Percentiles rank a stretch among this genome's conserved stretches.
phyloP scores from a whole-genome alignment of 2,797 vertebrate species.

The Helostoma temminkii region DNA sequence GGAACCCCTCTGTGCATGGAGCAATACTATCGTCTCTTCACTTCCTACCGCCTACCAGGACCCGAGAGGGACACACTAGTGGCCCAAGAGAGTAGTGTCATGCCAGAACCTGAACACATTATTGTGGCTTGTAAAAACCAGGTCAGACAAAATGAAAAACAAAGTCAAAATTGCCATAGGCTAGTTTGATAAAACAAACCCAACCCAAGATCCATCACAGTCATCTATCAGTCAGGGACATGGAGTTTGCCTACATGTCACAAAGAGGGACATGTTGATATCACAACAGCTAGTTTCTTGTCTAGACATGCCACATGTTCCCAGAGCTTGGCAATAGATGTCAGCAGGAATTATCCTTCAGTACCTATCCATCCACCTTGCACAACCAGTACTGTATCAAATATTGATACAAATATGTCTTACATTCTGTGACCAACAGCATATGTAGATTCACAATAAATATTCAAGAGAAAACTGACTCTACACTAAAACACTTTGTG shows the following conservation, averaged over 20 bases:
- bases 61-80: conserved; percentile 90
- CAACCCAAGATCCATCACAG: not conserved
- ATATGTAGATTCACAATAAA: not conserved
- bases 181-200: not conserved
- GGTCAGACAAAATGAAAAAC: conserved; percentile 80
- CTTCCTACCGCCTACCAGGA: conserved; percentile 93
- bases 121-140: conserved; percentile 96
- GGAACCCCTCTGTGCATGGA: conserved; percentile 95
- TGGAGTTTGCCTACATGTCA: not conserved
- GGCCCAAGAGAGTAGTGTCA: conserved; percentile 87
- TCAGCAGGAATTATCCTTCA: not conserved
- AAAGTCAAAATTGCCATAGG: not conserved
- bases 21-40: conserved; percentile 96
- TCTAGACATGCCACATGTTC: no score
- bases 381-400: not conserved
- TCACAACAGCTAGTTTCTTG: no score
- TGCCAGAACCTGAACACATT: conserved; percentile 92
- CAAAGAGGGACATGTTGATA: no score
- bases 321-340: no score
- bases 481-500: conserved; percentile 23
- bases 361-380: not conserved
- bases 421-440: no score
- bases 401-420: no score
- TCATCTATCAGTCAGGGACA: not conserved
- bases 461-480: not conserved